Percentiles rank a stretch among this genome's conserved stretches.
These are phyloP conservation scores for Rhinichthys klamathensis DNA, from an alignment of 2,113 vertebrate genomes.

Conservation along the genomic window DNA sequence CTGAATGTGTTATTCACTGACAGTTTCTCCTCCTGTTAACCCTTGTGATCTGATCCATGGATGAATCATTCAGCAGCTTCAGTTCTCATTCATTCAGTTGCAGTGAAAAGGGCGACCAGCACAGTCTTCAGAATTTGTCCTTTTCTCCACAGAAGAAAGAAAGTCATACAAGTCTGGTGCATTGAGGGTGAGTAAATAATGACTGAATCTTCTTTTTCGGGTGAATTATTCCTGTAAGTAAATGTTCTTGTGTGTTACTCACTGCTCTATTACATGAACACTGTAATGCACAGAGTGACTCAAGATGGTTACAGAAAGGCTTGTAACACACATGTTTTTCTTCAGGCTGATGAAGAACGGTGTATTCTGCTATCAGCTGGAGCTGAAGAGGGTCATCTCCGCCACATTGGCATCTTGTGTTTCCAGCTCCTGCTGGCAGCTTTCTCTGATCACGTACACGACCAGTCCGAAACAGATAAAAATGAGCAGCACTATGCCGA, in stretches of 20 bases:
- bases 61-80: neutral
- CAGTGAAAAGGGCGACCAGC: neutral
- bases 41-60: neutral
- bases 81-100: neutral
- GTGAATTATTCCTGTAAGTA: neutral
- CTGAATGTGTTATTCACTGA: neutral
- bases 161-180: neutral
- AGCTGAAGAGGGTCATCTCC: slow-evolving; percentile 72
- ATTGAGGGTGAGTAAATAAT: neutral
- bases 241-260: neutral
- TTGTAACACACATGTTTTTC: neutral
- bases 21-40: neutral
- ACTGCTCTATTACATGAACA: neutral
- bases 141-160: neutral
- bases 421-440: slow-evolving; percentile 71
- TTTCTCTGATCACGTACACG: slow-evolving; percentile 75
- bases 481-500: slow-evolving; percentile 76
- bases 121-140: neutral
- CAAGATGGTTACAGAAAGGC: neutral
- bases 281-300: neutral
- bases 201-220: neutral
- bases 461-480: slow-evolving; percentile 77
- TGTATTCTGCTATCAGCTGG: slow-evolving; percentile 55
- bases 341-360: neutral
- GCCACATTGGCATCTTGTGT: slow-evolving; percentile 71